Evolutionary conservation across 2,113 vertebrate genomes (phyloP).

Genomic region (Australoheros scitulus): DNA sequence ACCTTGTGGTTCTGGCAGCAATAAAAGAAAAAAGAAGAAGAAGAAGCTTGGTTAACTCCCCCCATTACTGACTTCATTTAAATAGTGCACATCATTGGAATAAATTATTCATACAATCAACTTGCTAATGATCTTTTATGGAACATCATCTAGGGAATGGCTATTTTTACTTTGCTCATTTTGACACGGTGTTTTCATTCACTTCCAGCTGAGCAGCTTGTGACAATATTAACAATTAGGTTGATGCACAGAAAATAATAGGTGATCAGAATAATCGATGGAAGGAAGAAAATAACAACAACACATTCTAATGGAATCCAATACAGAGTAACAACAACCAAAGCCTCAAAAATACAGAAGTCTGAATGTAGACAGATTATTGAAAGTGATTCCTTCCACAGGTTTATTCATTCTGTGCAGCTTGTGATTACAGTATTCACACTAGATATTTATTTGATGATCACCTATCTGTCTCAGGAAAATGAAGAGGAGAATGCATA

Average conservation of each 20-base stretch:
- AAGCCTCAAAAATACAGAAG: background rate
- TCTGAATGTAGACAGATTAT: background rate
- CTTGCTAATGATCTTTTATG: slow-evolving; percentile 68
- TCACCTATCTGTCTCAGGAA: background rate
- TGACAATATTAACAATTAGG: slow-evolving; percentile 66
- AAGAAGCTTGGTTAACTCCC: background rate
- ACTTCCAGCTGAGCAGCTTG: slow-evolving; percentile 65
- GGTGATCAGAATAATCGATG: slow-evolving; percentile 4
- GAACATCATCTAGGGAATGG: slow-evolving; percentile 58
- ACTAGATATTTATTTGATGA: slow-evolving; percentile 6
- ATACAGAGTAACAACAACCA: background rate
- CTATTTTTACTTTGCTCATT: slow-evolving; percentile 64
- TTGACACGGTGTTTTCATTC: slow-evolving; percentile 56
- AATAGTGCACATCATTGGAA: slow-evolving; percentile 50
- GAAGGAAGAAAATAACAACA: slow-evolving; percentile 22
- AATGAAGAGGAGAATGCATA: slow-evolving; percentile 6
- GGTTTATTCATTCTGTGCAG: background rate
- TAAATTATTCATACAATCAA: slow-evolving; percentile 78
- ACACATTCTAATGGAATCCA: background rate
- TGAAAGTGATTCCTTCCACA: background rate
- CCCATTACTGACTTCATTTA: slow-evolving; percentile 42
- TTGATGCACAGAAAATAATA: slow-evolving; percentile 30
- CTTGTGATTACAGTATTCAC: background rate
- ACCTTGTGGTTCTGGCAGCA: slow-evolving; percentile 35
- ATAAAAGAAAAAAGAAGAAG: background rate